Evolutionary conservation across 2,797 vertebrate genomes (phyloP), one percentile per base, ranked within the genome.

Genomic region (Enteromius trimaculatus): DNA sequence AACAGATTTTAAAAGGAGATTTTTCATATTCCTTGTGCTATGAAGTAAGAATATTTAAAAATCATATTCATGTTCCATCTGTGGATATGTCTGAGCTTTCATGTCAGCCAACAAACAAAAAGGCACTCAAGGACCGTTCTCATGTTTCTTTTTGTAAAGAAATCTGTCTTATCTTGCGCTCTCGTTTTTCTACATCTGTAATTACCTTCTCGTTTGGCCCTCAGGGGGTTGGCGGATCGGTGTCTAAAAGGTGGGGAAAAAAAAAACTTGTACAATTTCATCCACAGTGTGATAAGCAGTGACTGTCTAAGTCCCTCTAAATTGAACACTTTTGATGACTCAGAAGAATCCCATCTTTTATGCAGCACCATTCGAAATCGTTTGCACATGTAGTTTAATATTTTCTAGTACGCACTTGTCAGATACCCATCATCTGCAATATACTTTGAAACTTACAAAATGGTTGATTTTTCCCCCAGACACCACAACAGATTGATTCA

Each of bases 141-240:
- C 84, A 84, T 89, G 87, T 89, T 90, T 84, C 88, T 90, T 88
- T 58, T 88, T 92, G 92, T 89, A 88, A 81, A 83, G 80, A 70
- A 51, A 77, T n/a, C 83, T 89, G 89, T 89, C 90, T 92, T 89
- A 88, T 88, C 34, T 84, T 84, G 47, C 4, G 5, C 37, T 77
- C 62, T 0, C 82, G 88, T 91, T 90, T 93, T 92, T 93, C 91
- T 90, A 88, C 93, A 90, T 94, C 90, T 88, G 84, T 66, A 93
- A 89, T 94, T 93, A 92, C 77, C 62, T 58, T 89, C 88, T 88
- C 91, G 91, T 92, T 89, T 85, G 89, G 86, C 86, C 92, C 88
- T 82, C 81, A 86, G 91, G 90, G 84, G 89, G 87, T 87, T 47
- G 82, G 70, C 77, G 42, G 87, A 92, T 91, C 90, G 86, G 51